Conservation (phyloP, 1,140 invertebrate genomes). For the fruit fly (Drosophila melanogaster) region Release_6_plus_ISO1_MT NT_033779.5:6724001-6724500, state of each 20-base stretch:
- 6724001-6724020: conserved; percentile 50
- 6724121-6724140: conserved; percentile 59
- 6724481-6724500: conserved; percentile 48
- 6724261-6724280: conserved; percentile 39
- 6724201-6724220: conserved; percentile 5
- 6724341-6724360: conserved; percentile 48
- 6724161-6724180: conserved; percentile 41
- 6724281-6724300: conserved; percentile 58
- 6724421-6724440: conserved; percentile 82
- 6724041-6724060: conserved; percentile 77
- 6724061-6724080: conserved; percentile 69
- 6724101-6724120: conserved; percentile 47
- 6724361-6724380: conserved; percentile 39
- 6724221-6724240: conserved; percentile 59
- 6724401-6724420: conserved; percentile 78
- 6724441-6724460: conserved; percentile 78
- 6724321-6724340: conserved; percentile 62
- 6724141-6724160: conserved; percentile 68
- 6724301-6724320: conserved; percentile 71
- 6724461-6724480: conserved; percentile 44
- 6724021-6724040: conserved; percentile 68
- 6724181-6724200: conserved; percentile 51
- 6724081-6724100: conserved; percentile 57
- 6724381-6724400: conserved; percentile 33
- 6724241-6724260: conserved; percentile 45